phyloP scores from a whole-genome alignment of 2,113 vertebrate genomes.

The Alces alces region DNA sequence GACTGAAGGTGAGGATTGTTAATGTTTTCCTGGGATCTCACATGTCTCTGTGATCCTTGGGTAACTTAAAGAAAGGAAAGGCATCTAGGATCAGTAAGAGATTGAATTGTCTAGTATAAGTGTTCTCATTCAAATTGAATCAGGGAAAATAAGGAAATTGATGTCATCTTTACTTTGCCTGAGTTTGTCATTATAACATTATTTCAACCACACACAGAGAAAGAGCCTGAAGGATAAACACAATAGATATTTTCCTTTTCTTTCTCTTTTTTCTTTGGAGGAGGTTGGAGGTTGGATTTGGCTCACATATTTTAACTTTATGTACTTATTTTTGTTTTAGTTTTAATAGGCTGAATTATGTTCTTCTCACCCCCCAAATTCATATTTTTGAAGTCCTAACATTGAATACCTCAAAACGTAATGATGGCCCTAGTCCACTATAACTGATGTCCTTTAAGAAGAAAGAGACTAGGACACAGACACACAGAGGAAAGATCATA shows the following conservation, averaged over 20 bases:
- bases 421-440: background rate
- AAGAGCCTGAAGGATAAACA: background rate
- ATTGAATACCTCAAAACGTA: background rate
- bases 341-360: background rate
- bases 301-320: background rate
- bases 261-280: background rate
- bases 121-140: background rate
- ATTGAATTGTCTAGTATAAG: background rate
- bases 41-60: background rate
- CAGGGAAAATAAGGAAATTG: background rate
- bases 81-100: background rate
- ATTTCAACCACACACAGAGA: background rate
- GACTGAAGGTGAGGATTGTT: background rate
- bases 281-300: background rate
- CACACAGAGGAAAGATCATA: background rate
- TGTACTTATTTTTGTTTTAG: background rate
- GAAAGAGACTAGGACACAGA: background rate
- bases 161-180: background rate
- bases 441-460: background rate
- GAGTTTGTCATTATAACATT: background rate
- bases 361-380: background rate
- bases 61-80: background rate
- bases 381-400: background rate
- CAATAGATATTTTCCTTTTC: background rate
- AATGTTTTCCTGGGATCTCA: background rate